Conservation (phyloP, 2,113 vertebrate species). For the Heterochromis multidens region DNA sequence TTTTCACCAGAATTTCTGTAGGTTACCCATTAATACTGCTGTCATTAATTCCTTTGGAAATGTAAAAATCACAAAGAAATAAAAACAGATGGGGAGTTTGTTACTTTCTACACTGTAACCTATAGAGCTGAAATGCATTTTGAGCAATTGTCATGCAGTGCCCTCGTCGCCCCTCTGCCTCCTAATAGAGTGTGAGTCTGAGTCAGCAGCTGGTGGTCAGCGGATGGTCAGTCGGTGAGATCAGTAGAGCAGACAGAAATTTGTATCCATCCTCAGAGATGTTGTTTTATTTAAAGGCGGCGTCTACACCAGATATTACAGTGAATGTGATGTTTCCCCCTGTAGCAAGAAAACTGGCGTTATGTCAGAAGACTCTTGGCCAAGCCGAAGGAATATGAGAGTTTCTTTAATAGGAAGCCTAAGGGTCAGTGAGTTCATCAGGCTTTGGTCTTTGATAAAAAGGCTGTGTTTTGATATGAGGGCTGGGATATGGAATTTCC, state of each 20-base stretch:
- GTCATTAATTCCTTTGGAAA: neutral
- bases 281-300: slow-evolving; percentile 59
- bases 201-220: slow-evolving; percentile 53
- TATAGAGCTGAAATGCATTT: neutral
- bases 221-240: slow-evolving; percentile 63
- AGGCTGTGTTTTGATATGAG: slow-evolving; percentile 28
- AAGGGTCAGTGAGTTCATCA: slow-evolving; percentile 33
- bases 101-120: neutral
- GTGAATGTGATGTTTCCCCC: slow-evolving; percentile 5
- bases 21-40: neutral
- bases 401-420: neutral
- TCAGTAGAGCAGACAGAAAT: slow-evolving; percentile 56
- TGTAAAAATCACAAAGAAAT: neutral
- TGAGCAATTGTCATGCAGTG: neutral
- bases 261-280: slow-evolving; percentile 33
- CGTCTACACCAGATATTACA: slow-evolving; percentile 37
- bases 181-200: slow-evolving; percentile 15
- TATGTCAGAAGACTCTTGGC: neutral
- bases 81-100: neutral
- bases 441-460: slow-evolving; percentile 38
- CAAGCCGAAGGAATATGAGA: neutral
- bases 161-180: neutral
- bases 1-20: neutral
- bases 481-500: slow-evolving; percentile 20
- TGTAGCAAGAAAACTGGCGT: slow-evolving; percentile 9